Base-by-base conservation (phyloP, 2,888 invertebrate genomes). In the Eremobia ochroleuca region DNA sequence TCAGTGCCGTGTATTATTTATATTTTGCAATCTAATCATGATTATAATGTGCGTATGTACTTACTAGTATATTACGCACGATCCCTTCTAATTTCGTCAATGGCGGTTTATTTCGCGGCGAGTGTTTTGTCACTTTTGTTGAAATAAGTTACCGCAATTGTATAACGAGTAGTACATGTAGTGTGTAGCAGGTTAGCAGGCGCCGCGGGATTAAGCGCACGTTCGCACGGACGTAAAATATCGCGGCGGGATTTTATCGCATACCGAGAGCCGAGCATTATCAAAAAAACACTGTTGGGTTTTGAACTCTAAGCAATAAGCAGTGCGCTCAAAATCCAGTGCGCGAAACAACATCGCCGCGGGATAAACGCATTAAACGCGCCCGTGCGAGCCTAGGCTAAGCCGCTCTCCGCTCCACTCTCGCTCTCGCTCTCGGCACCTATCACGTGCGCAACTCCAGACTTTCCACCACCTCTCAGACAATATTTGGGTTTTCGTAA, bases 81-180 rank as follows among this genome's bases (percentile, higher is more conserved):
- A 80, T 82, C 86, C 88, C 85, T 88, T 89, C 88, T 84, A 89
- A 88, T 90, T 90, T 88, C 90, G 81, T 86, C 87, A 89, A 90
- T 80, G 71, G 81, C 77, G 76, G 78, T 86, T 82, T 71, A 83
- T 79, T 86, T 85, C 82, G 85, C 80, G 77, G 83, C 81, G 64
- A 73, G 40, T 81, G 82, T 87, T 88, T 90, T 87, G 86, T 86
- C 80, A 85, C 81, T 83, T 88, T 90, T 87, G 81, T 85, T 86
- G 89, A 85, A 90, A 85, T 87, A 85, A 77, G 71, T 87, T 82
- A 87, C 72, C 52, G 82, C 80, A 89, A 83, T 88, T 87, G 70
- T 86, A 76, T 81, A 87, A 83, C 77, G 67, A 79, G 68, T 61
- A 59, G 31, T 59, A 73, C 34, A 49, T 68, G 67, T 52, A 49